Evolutionary conservation across 1,140 invertebrate genomes (phyloP).

Genomic region (Theocolax elegans): DNA sequence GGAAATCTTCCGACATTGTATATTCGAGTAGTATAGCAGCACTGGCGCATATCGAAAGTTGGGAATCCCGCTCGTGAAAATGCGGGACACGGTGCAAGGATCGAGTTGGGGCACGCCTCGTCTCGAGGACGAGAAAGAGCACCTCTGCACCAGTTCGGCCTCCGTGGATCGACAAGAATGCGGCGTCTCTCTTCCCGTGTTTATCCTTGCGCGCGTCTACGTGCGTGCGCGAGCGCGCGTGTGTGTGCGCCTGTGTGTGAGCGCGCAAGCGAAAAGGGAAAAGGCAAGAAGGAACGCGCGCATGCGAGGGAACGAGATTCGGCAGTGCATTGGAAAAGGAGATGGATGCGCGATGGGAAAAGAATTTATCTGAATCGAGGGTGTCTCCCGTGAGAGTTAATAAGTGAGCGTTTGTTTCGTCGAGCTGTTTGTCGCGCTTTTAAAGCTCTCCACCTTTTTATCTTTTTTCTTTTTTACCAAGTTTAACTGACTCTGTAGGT

Average conservation of each 20-base stretch:
- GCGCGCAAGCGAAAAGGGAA: not conserved
- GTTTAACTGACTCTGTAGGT: no score
- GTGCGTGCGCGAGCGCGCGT: not conserved
- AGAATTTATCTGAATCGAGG: not conserved
- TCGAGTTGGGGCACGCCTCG: no score
- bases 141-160: conserved; percentile 26
- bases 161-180: conserved; percentile 26
- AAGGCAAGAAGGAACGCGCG: no score
- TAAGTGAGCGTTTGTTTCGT: not conserved
- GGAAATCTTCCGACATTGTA: no score
- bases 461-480: not conserved
- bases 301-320: no score
- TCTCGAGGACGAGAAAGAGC: no score
- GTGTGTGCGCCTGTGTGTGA: not conserved
- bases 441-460: not conserved
- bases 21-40: no score
- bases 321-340: not conserved
- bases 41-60: no score
- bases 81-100: not conserved
- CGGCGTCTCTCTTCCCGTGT: not conserved
- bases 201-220: not conserved
- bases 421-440: not conserved
- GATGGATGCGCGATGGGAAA: not conserved
- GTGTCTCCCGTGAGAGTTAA: not conserved
- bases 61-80: conserved; percentile 8